Percentiles rank a stretch among this genome's conserved stretches.
Conservation (phyloP, 2,797 vertebrate genomes). For the Thripadectes ignobilis region DNA sequence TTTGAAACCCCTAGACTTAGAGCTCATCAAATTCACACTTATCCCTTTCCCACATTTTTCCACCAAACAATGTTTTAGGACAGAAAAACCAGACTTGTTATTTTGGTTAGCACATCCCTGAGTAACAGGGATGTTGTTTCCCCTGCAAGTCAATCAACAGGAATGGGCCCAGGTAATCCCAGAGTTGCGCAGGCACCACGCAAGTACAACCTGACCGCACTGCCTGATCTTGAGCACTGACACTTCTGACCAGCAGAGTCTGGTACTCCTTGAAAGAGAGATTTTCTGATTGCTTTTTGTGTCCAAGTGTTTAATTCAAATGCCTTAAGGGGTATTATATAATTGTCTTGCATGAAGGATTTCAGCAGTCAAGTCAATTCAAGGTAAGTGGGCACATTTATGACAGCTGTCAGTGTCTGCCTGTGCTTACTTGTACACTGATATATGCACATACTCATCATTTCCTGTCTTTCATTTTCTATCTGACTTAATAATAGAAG, state of each 20-base stretch:
- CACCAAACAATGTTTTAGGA: not conserved
- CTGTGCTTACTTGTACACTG: not conserved
- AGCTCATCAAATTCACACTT: not conserved
- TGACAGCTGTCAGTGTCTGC: rapidly evolving
- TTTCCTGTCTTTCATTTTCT: not conserved
- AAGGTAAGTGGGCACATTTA: not conserved
- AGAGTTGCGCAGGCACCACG: rapidly evolving
- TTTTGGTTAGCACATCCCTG: not conserved
- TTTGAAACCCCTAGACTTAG: not conserved
- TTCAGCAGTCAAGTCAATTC: not conserved
- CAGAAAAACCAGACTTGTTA: not conserved
- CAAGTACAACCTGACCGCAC: not conserved
- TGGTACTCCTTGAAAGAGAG: not conserved
- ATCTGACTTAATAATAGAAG: not conserved
- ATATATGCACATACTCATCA: not conserved
- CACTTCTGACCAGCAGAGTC: not conserved
- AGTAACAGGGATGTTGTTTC: not conserved
- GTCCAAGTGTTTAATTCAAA: not conserved
- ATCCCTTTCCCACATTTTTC: not conserved
- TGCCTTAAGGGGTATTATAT: not conserved
- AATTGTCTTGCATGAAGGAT: not conserved
- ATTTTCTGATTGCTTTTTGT: not conserved
- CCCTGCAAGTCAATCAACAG: not conserved
- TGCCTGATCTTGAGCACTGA: not conserved
- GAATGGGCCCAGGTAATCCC: too few species aligned